Evolutionary conservation across 1,140 invertebrate species (phyloP).

Genomic region (Himalopsyche phryganea): DNA sequence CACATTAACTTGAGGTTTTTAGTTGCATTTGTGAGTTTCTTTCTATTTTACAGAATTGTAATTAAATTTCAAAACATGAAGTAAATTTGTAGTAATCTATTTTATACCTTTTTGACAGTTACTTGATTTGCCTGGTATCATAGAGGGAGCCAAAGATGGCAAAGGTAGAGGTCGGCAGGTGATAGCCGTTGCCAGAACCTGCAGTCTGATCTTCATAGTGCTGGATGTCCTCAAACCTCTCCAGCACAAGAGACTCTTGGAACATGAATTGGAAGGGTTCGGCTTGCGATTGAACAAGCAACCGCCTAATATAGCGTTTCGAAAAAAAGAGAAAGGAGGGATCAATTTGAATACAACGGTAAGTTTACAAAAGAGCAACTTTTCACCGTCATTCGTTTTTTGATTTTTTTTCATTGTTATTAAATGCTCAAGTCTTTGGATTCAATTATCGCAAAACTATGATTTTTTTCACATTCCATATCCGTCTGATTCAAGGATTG

Average conservation of each 20-base stretch:
- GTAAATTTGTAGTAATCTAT: too few relatives aligned
- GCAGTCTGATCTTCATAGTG: slow-evolving; percentile 97
- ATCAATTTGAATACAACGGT: slow-evolving; percentile 49
- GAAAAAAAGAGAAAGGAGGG: slow-evolving; percentile 96
- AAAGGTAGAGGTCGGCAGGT: slow-evolving; percentile 98
- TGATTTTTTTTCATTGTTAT: background rate
- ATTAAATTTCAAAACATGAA: too few relatives aligned
- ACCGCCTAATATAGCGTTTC: slow-evolving; percentile 95
- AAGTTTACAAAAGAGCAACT: slow-evolving; percentile 34
- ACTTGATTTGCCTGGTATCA: slow-evolving; percentile 98
- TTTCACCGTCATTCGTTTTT: background rate
- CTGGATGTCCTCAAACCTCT: slow-evolving; percentile 97
- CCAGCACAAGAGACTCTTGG: slow-evolving; percentile 92
- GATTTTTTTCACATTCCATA: too few relatives aligned
- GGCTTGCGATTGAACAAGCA: slow-evolving; percentile 95
- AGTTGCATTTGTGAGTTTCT: too few relatives aligned
- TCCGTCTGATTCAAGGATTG: too few relatives aligned
- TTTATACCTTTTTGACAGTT: slow-evolving; percentile 58
- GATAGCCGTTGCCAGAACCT: slow-evolving; percentile 97
- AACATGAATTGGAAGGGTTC: slow-evolving; percentile 99
- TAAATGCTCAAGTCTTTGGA: background rate
- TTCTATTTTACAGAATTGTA: too few relatives aligned
- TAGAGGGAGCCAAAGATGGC: slow-evolving; percentile 99
- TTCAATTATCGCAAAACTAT: too few relatives aligned
- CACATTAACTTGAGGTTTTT: too few relatives aligned